Conservation (phyloP, 2,888 invertebrate species). For the Drosophila flavopinicola region DNA sequence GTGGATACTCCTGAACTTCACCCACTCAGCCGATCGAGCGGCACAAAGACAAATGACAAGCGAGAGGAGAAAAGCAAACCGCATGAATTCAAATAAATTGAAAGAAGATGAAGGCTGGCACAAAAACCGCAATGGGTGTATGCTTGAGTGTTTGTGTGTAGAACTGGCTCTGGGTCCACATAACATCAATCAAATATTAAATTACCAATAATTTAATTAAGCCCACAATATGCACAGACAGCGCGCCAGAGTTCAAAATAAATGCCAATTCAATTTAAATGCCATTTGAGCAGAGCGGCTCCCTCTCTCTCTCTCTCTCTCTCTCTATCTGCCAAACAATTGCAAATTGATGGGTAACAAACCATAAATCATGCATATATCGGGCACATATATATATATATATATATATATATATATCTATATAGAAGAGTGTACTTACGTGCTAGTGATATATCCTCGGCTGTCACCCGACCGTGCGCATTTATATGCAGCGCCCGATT, state of each 20-base stretch:
- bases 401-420: not conserved
- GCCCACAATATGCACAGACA: slow-evolving; percentile 72
- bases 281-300: slow-evolving; percentile 41
- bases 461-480: slow-evolving; percentile 81
- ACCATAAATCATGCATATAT: slow-evolving; percentile 32
- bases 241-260: slow-evolving; percentile 54
- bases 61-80: slow-evolving; percentile 39
- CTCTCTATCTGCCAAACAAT: slow-evolving; percentile 29
- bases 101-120: slow-evolving; percentile 33
- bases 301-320: not conserved
- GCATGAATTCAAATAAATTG: slow-evolving; percentile 67
- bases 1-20: slow-evolving; percentile 68
- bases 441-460: slow-evolving; percentile 82
- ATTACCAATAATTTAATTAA: slow-evolving; percentile 82
- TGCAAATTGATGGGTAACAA: slow-evolving; percentile 59
- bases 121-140: slow-evolving; percentile 56
- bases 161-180: slow-evolving; percentile 55
- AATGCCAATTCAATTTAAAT: slow-evolving; percentile 79
- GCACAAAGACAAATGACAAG: slow-evolving; percentile 19
- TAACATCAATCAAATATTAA: slow-evolving; percentile 81
- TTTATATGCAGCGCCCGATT: slow-evolving; percentile 82
- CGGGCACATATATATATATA: slow-evolving; percentile 8
- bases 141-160: not conserved
- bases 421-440: slow-evolving; percentile 78
- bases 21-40: slow-evolving; percentile 40